Base-by-base conservation (phyloP, 2,797 vertebrate genomes). In the Lacerta viridis region DNA sequence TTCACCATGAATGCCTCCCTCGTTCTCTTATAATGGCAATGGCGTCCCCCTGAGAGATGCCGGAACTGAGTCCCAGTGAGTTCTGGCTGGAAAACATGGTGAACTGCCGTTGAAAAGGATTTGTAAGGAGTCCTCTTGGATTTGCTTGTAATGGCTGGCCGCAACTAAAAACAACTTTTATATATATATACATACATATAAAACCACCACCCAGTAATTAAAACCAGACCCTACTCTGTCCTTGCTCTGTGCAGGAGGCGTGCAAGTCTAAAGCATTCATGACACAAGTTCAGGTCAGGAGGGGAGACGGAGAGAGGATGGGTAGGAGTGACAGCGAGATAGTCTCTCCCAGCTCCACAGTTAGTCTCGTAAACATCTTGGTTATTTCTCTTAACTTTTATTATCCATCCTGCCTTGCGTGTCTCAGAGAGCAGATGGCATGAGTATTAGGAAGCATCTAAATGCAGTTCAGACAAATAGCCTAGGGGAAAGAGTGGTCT, bases 111-210 rank as follows among this genome's bases (percentile, higher is more conserved):
- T 90, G 71, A 66, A 82, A 71, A 81, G 66, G 55, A 77, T 83
- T 90, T 64, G 64, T 71, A 72, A 83, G 20, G 77, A 36, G 71
- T 46, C 50, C 25, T 69, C 71, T 75, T 87, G 69, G 36, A 69
- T 85, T 85, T 80, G 43, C 71, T 88, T 77, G 77, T 39, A 80
- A 87, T 10, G 68, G 75, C 89, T 79, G 81, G 86, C 91, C 80
- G 15, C 5, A 7, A 86, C 69, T 85, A 76, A 89, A 89, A 81
- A 50, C 61, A 41, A 5, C 20, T 50, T 50, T 50, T 41, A 41
- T 41, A 41, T 41, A 41, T 41, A 41, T 15, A 15, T 55, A 15
- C 15, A 55, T 55, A 55, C 15, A 55, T 17, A 39, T 1, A 78
- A 61, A 41, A 1, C 11, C 71, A 46, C 74, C 17, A 27, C 27